These are phyloP conservation scores for Syritta pipiens DNA, from an alignment of 2,888 invertebrate species.

Conservation along the genomic window DNA sequence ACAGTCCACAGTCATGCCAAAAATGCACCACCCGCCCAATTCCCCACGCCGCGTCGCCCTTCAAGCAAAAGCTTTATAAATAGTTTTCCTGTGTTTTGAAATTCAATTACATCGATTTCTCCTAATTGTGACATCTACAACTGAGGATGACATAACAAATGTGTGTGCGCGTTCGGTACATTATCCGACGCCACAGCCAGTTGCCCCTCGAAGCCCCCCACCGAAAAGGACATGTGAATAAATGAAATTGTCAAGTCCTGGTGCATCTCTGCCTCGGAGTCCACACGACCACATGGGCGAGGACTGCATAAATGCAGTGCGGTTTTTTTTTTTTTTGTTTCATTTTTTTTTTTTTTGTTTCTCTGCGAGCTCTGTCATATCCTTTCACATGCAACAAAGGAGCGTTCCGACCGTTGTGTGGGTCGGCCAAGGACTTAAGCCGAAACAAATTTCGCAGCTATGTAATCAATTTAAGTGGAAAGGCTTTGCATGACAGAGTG, in stretches of 20 bases:
- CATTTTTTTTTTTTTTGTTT: neutral
- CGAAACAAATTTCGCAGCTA: conserved; percentile 4
- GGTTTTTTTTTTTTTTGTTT: neutral
- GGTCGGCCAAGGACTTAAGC: conserved; percentile 8
- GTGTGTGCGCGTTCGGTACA: conserved; percentile 1
- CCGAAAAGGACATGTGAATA: conserved; percentile 22
- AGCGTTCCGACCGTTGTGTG: neutral
- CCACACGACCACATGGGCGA: neutral
- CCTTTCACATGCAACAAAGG: conserved; percentile 16
- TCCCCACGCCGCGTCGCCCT: neutral
- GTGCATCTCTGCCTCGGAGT: no score
- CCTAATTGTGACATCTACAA: conserved; percentile 42
- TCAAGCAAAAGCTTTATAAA: conserved; percentile 9
- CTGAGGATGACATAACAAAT: conserved; percentile 34
- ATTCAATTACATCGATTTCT: conserved; percentile 44
- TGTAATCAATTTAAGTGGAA: conserved; percentile 35
- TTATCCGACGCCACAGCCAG: neutral
- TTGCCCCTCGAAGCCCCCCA: no score
- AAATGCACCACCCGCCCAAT: neutral
- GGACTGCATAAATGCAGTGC: neutral
- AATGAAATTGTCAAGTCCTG: conserved; percentile 13
- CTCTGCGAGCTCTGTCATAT: neutral
- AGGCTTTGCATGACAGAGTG: conserved; percentile 3
- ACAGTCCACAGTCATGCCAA: neutral
- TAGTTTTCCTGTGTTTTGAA: conserved; percentile 33